Evolutionary conservation across 2,797 vertebrate species (phyloP).

Genomic region (Poecilia gillii): DNA sequence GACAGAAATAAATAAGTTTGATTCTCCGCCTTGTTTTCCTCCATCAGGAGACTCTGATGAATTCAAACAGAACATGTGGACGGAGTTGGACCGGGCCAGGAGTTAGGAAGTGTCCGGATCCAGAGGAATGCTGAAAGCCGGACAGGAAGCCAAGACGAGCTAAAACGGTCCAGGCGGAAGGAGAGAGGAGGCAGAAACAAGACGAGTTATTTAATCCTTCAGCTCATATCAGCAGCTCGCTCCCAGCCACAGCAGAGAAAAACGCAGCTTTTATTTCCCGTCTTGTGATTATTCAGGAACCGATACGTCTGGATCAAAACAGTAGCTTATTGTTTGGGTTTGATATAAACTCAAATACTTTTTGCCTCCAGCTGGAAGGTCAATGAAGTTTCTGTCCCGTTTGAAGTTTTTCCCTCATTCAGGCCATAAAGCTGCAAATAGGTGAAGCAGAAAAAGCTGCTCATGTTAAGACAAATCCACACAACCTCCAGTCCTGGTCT

Average conservation of each 20-base stretch:
- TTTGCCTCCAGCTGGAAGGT: not conserved
- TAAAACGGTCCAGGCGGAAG: not conserved
- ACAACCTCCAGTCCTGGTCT: conserved; percentile 18
- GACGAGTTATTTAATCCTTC: not conserved
- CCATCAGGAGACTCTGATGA: not conserved
- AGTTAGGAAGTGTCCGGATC: conserved; percentile 29
- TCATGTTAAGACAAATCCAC: conserved; percentile 4
- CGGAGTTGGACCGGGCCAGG: conserved; percentile 10
- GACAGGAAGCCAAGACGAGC: conserved; percentile 31
- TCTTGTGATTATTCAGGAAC: not conserved
- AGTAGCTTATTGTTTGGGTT: not conserved
- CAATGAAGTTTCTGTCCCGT: not conserved
- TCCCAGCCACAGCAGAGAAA: not conserved
- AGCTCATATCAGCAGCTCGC: not conserved
- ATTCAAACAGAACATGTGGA: conserved; percentile 14
- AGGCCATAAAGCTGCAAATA: not conserved
- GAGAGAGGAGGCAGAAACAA: conserved; percentile 5
- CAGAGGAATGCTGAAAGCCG: conserved; percentile 39
- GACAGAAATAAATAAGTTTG: not conserved
- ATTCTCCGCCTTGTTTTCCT: not conserved
- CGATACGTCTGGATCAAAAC: not conserved
- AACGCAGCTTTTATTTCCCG: not conserved
- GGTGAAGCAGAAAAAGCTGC: not conserved
- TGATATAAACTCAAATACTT: not conserved
- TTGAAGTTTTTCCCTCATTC: not conserved